A percentile compares a stretch with the other conserved stretches of the same genome.
phyloP scores from a whole-genome alignment of 2,888 invertebrate species.

The Euproctis similis region DNA sequence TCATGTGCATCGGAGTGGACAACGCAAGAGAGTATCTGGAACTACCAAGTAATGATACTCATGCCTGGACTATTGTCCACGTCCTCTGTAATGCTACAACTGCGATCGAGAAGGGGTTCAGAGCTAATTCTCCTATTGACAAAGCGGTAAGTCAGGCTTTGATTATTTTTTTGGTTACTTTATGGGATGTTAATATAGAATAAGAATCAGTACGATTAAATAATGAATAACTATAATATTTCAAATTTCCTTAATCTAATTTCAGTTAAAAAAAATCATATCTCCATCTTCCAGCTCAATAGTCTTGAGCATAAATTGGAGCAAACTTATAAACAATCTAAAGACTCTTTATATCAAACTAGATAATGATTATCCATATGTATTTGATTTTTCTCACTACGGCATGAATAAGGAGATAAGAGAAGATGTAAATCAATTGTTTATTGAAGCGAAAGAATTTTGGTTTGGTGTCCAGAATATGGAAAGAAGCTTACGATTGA shows the following conservation, averaged over 20 bases:
- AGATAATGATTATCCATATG: slow-evolving; percentile 49
- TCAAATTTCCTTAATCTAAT: background rate
- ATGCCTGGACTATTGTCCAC: slow-evolving; percentile 21
- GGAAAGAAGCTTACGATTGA: slow-evolving; percentile 42
- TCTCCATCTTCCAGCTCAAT: slow-evolving; percentile 17
- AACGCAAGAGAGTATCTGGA: slow-evolving; percentile 36
- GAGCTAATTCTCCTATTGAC: slow-evolving; percentile 41
- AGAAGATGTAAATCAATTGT: slow-evolving; percentile 19
- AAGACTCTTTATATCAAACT: slow-evolving; percentile 45
- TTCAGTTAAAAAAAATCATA: slow-evolving; percentile 26
- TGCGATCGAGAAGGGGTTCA: slow-evolving; percentile 46
- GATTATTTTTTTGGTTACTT: background rate
- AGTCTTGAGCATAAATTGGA: slow-evolving; percentile 49
- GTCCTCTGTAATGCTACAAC: slow-evolving; percentile 43
- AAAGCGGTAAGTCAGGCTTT: slow-evolving; percentile 46
- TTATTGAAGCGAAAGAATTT: slow-evolving; percentile 34
- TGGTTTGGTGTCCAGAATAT: slow-evolving; percentile 48
- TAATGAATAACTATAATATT: background rate
- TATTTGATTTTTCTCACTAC: slow-evolving; percentile 49
- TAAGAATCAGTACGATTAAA: too few species aligned
- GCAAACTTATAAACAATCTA: slow-evolving; percentile 43
- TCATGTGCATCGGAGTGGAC: slow-evolving; percentile 46
- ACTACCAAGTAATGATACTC: slow-evolving; percentile 27
- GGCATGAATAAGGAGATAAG: slow-evolving; percentile 37
- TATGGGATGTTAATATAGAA: background rate